Percentiles rank a stretch among this genome's conserved stretches.
phyloP scores from a whole-genome alignment of 2,113 vertebrate genomes.

The Rhea americana region DNA sequence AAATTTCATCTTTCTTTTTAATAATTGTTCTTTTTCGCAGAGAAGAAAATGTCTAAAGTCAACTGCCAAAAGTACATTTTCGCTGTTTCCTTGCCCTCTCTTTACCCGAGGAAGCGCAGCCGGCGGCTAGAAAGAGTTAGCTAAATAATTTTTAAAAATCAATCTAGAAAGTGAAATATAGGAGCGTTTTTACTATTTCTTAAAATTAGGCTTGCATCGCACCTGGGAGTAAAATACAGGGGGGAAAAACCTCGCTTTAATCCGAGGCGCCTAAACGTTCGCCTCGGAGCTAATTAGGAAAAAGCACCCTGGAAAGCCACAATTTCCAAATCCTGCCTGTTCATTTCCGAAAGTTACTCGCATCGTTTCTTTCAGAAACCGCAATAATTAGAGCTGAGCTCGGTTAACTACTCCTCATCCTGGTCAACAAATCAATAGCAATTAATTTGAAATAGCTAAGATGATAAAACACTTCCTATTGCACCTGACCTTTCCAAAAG shows the following conservation, averaged over 20 bases:
- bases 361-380: conserved; percentile 8
- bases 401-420: conserved; percentile 39
- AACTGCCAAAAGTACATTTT: neutral
- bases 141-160: neutral
- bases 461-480: conserved; percentile 29
- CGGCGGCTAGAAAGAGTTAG: neutral
- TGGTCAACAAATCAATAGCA: conserved; percentile 52
- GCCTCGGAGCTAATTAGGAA: conserved; percentile 30
- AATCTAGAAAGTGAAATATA: neutral
- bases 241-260: neutral
- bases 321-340: neutral
- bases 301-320: neutral
- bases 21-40: neutral
- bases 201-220: neutral
- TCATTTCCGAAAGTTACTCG: neutral
- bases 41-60: neutral
- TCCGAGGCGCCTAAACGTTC: neutral
- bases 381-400: conserved; percentile 41
- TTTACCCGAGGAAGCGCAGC: neutral
- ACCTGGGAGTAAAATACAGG: neutral
- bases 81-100: neutral
- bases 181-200: neutral
- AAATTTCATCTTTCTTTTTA: neutral
- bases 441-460: conserved; percentile 56
- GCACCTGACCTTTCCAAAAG: conserved; percentile 13